Conservation (phyloP, 2,113 vertebrate genomes). For the Forbesichthys papilliferus region DNA sequence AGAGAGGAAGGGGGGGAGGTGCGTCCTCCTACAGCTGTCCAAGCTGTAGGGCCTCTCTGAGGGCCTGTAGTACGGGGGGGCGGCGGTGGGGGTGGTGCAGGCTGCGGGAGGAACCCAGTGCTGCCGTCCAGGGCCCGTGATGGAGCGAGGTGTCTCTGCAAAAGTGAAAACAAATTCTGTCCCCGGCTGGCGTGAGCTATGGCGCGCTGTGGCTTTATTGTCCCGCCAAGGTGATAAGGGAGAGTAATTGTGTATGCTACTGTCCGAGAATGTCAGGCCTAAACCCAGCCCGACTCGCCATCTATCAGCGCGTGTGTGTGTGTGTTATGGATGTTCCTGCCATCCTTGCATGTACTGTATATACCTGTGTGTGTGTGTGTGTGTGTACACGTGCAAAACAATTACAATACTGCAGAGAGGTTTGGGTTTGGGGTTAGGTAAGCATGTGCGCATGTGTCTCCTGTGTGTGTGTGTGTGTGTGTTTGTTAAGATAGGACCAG, state of each 20-base stretch:
- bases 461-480: slow-evolving; percentile 43
- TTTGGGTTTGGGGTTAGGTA: slow-evolving; percentile 32
- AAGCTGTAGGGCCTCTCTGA: slow-evolving; percentile 15
- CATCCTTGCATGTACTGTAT: slow-evolving; percentile 44
- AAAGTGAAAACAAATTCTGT: slow-evolving; percentile 97
- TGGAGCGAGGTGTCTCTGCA: slow-evolving; percentile 89
- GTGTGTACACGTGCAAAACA: background rate
- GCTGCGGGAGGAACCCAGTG: slow-evolving; percentile 31
- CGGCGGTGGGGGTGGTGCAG: slow-evolving; percentile 1
- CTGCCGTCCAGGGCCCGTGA: slow-evolving; percentile 55
- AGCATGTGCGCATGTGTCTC: slow-evolving; percentile 29
- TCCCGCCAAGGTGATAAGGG: slow-evolving; percentile 99
- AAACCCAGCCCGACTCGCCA: slow-evolving; percentile 92
- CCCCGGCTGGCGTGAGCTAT: slow-evolving; percentile 96
- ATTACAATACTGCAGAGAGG: background rate
- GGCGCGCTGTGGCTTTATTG: slow-evolving; percentile 96
- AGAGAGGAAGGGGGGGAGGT: slow-evolving; percentile 16
- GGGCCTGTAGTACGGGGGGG: slow-evolving; percentile 23
- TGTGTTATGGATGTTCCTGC: slow-evolving; percentile 6
- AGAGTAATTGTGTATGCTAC: slow-evolving; percentile 99
- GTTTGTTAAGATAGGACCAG: slow-evolving; percentile 91
- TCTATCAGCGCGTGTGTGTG: slow-evolving; percentile 82
- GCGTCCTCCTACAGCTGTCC: slow-evolving; percentile 40
- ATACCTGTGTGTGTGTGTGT: slow-evolving; percentile 36
- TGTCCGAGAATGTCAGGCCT: slow-evolving; percentile 97